Conservation (phyloP, 2,113 vertebrate species). For the Rhagologus leucostigma region DNA sequence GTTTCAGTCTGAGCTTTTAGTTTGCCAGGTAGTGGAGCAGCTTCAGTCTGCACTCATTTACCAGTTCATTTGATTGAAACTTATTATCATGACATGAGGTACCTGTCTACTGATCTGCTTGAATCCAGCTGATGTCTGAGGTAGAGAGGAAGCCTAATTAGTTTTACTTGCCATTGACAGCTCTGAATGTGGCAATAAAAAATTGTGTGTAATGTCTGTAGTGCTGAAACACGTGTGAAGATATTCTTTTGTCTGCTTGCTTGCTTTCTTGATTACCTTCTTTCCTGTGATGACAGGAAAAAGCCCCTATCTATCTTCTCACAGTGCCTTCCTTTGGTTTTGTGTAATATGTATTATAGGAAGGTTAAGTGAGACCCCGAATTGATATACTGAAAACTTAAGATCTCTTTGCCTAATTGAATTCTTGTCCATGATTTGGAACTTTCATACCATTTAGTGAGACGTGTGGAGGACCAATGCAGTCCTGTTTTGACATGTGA, state of each 20-base stretch:
- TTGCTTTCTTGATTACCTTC: neutral
- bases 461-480: neutral
- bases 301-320: accelerated
- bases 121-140: neutral
- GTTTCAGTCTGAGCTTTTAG: neutral
- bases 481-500: neutral
- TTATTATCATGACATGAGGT: neutral
- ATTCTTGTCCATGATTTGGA: neutral
- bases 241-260: neutral
- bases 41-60: neutral
- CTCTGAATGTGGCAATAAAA: neutral
- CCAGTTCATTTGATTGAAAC: neutral
- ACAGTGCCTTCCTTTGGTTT: neutral
- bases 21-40: neutral
- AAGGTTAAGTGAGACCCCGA: neutral
- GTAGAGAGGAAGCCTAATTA: neutral
- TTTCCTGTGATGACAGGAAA: neutral
- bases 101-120: neutral
- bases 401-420: neutral
- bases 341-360: neutral
- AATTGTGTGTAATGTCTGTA: neutral
- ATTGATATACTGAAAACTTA: neutral
- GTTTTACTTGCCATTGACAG: neutral
- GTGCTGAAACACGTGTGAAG: neutral
- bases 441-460: neutral